These are phyloP conservation scores for Gila orcuttii DNA, from an alignment of 2,113 vertebrate species.

Conservation along the genomic window DNA sequence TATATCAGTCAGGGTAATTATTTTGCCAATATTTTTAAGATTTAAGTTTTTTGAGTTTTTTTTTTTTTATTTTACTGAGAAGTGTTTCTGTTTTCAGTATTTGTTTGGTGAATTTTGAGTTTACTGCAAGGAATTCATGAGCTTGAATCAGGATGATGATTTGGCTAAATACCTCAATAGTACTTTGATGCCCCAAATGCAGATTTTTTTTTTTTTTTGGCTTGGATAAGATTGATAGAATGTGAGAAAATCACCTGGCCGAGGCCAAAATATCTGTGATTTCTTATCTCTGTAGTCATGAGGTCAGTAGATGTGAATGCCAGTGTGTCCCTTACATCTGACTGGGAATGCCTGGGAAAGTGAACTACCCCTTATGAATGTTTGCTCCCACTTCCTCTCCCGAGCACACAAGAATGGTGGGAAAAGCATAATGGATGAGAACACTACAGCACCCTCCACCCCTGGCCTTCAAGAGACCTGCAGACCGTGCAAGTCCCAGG, in stretches of 20 bases:
- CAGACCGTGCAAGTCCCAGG: conserved; percentile 56
- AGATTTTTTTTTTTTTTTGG: no score
- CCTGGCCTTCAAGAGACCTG: conserved; percentile 60
- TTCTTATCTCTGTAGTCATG: conserved; percentile 12
- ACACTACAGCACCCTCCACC: conserved; percentile 65
- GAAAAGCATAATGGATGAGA: conserved; percentile 70
- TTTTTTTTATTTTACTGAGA: background rate
- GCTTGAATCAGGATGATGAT: background rate
- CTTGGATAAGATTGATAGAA: background rate
- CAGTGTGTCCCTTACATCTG: conserved; percentile 47
- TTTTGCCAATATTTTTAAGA: background rate
- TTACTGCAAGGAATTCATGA: background rate
- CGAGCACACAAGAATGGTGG: conserved; percentile 74
- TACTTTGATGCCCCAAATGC: background rate
- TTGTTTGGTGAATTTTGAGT: background rate
- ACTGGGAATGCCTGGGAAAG: conserved; percentile 54
- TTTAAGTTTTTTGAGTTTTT: no score
- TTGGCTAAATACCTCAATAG: background rate
- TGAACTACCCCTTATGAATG: conserved; percentile 12
- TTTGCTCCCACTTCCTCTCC: conserved; percentile 50
- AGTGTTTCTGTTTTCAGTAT: background rate
- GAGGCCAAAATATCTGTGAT: background rate
- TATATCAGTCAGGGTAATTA: background rate
- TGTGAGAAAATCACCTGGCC: background rate
- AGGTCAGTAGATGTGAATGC: conserved; percentile 41